Evolutionary conservation across 2,113 vertebrate genomes (phyloP), one percentile per base, ranked within the genome.

Genomic region (Centrocercus urophasianus): DNA sequence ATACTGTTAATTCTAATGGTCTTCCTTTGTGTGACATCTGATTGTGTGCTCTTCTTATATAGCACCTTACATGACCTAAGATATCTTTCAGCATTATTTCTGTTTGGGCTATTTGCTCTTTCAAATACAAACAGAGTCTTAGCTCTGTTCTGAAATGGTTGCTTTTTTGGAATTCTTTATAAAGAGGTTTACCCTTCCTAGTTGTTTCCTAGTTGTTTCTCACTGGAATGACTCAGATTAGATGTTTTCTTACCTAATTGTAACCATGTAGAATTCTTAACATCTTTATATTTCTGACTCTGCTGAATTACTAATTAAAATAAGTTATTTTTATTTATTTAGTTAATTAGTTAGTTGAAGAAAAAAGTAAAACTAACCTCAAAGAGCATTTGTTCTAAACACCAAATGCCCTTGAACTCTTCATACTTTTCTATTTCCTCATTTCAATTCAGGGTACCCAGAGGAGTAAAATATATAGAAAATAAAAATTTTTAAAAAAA

Each of bases 151-250:
- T 77, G 16, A 74, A 32, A 10, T 88, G 52, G 9, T 3, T 70
- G 4, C 56, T 83, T 77, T 60, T 64, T 42, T 47, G 1, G 4
- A 67, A 36, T 64, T 75, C 1, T 56, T 90, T 5, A 50, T 19
- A 8, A 16, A 86, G n/a, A 71, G 11, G 1, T n/a, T 2, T 42
- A 19, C 66, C 27, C 2, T 27, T 84, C 18, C 11, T 4, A 34
- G 2, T 21, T 54, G 4, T 57, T 56, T 47, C 38, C 38, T 38
- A 38, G 38, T 38, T 24, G 36, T 90, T 43, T 43, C 10, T 74
- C 22, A 10, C 0, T 0, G 43, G 63, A 85, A 38, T 16, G 25
- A 7, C 25, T 83, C 38, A 50, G 12, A 42, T 50, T n/a, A 71
- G 15, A 69, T 12, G 61, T 84, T 56, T 32, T 32, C 7, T 57